A percentile compares a stretch with the other conserved stretches of the same genome.
Conservation (phyloP, 1,140 invertebrate genomes). For the Pantala flavescens region DNA sequence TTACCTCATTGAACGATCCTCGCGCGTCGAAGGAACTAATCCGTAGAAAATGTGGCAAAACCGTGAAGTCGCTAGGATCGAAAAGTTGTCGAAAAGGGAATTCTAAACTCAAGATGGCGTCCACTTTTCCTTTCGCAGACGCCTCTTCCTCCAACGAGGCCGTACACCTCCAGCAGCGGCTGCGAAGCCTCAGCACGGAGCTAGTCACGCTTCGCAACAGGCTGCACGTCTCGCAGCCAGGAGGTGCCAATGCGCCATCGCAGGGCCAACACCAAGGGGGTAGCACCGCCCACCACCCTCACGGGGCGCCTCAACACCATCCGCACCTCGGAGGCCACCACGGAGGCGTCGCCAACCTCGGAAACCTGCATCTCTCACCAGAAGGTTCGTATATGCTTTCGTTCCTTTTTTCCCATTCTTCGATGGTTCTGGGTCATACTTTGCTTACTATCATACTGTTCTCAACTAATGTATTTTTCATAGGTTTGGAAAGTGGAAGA, state of each 20-base stretch:
- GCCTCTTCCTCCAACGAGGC: constrained; percentile 86
- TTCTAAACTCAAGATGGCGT: neutral
- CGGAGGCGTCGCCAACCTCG: neutral
- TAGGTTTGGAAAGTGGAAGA: no score
- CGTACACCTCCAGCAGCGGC: constrained; percentile 76
- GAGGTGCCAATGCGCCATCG: constrained; percentile 33
- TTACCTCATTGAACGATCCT: no score
- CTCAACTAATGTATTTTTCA: no score
- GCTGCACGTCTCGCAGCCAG: constrained; percentile 48
- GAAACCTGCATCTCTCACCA: constrained; percentile 11
- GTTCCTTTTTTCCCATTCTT: no score
- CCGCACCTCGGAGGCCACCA: constrained; percentile 22
- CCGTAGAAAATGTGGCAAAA: no score
- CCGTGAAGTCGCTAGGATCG: no score
- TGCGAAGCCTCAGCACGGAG: constrained; percentile 79
- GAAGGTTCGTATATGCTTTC: neutral
- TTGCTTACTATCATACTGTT: no score
- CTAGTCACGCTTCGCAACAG: constrained; percentile 78
- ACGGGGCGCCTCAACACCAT: constrained; percentile 17
- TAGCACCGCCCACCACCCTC: constrained; percentile 16
- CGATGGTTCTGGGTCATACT: no score
- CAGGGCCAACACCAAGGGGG: constrained; percentile 30
- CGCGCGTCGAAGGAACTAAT: no score
- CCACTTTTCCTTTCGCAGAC: constrained; percentile 54
- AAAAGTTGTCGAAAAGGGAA: no score